Evolutionary conservation across 2,113 vertebrate species (phyloP), one percentile per base, ranked within the genome.

Genomic region (Anarhynchus alexandrinus): DNA sequence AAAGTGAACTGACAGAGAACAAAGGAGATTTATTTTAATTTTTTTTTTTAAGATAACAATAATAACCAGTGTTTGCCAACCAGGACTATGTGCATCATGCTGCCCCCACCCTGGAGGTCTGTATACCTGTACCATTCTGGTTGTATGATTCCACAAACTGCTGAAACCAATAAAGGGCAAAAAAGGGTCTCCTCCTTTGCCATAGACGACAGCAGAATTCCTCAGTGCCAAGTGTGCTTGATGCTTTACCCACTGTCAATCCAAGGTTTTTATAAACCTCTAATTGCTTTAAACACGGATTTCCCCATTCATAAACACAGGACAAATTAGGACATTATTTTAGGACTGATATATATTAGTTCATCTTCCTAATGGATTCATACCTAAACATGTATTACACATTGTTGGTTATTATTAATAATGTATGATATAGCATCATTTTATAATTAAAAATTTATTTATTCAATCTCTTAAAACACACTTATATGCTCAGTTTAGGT

Each of bases 381-480:
- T 98, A 94, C 95, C 97, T 98, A 98, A 98, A 98, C 95, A 98
- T 94, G 83, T 95, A 93, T 97, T 95, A 96, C 95, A 97, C 83
- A 90, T 97, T 98, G 98, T 98, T 98, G 98, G 96, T 96, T 96
- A 92, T 97, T 97, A 98, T 98, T 98, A 98, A 98, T 98, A 98
- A 98, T 98, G 96, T 95, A 98, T 95, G 94, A 83, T 94, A 90
- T 62, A 97, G 89, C 93, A 97, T 98, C 94, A 95, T 97, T 98
- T 98, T 97, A 82, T 98, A 98, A 98, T 98, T 98, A 98, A 98
- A 98, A 97, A 97, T 98, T 97, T 98, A 98, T 98, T 98, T 97
- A 97, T 97, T 97, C 95, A 87, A 82, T 97, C 98, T 97, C 97
- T 98, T 98, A 97, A 94, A 98, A 97, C 93, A 97, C 94, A 97